Evolutionary conservation across 2,888 invertebrate genomes (phyloP), one percentile per base, ranked within the genome.

Genomic region (Diadromus collaris): DNA sequence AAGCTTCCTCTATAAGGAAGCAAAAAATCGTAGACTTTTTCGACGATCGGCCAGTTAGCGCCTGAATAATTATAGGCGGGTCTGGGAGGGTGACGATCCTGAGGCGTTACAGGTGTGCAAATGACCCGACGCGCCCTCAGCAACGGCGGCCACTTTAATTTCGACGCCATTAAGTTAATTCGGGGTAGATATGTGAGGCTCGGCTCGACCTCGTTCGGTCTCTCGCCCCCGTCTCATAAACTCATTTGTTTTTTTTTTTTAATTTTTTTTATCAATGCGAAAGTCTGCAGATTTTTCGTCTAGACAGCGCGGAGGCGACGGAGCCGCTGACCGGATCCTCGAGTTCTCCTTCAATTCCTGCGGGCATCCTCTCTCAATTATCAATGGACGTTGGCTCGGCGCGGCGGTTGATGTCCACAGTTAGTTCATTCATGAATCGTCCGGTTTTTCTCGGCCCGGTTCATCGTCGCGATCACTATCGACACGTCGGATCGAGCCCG

Each of bases 91-190:
- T 68, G 38, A 56, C 51, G 24, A 41, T 61, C 29, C 38, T 13
- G 58, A 54, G 51, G 46, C 60, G 29, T 70, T 63, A 38, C 44
- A 76, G 64, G 76, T 69, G 73, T 76, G 76, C 82, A 69, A 76
- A 78, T 79, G 82, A 79, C 70, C 76, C 77, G 80, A 77, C 86
- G 76, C 85, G 78, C 84, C 83, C 77, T 82, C 63, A 63, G 58
- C 29, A 60, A 32, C 61, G 27, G 54, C 32, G 46, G 72, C 80
- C 81, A 81, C 82, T 84, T 82, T 78, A 83, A 85, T 85, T 85
- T 65, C 58, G 10, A 44, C 67, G 82, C 79, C 81, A 84, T 85
- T 85, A 84, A 78, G 51, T 48, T 83, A 84, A 84, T 85, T 82
- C 75, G 29, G 34, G 41, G 27, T 10, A 5, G 44, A 41, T 10